These are phyloP conservation scores for Orthosia cruda DNA, from an alignment of 2,888 invertebrate species.

Conservation along the genomic window DNA sequence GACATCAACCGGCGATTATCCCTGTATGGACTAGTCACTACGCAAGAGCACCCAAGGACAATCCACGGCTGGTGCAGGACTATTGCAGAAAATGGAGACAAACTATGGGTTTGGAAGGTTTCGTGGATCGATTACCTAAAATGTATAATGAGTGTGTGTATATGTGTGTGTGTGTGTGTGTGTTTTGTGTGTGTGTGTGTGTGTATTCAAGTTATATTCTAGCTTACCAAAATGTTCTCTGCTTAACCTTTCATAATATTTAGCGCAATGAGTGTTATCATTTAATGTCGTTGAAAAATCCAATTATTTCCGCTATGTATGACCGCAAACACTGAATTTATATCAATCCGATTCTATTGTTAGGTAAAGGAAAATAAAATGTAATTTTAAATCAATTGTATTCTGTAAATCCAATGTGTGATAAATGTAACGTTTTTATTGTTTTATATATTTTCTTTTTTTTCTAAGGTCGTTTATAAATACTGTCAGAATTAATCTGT, in stretches of 20 bases:
- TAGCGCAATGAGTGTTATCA: background rate
- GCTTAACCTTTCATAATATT: background rate
- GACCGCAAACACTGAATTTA: background rate
- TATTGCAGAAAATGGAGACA: too few relatives aligned
- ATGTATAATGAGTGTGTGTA: too few relatives aligned
- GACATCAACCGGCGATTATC: too few relatives aligned
- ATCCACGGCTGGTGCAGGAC: too few relatives aligned
- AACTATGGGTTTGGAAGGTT: too few relatives aligned
- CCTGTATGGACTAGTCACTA: too few relatives aligned
- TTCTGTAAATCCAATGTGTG: background rate
- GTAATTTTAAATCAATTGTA: conserved; percentile 14
- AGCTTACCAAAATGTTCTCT: background rate
- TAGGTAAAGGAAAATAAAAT: conserved; percentile 27
- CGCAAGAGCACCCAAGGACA: too few relatives aligned
- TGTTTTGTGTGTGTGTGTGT: too few relatives aligned
- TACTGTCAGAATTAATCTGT: background rate
- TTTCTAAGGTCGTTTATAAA: background rate
- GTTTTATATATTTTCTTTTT: background rate
- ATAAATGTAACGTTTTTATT: background rate
- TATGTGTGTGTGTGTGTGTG: too few relatives aligned
- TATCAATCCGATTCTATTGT: background rate
- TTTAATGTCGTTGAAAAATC: conserved; percentile 7
- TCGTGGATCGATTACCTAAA: too few relatives aligned
- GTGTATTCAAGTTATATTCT: background rate
- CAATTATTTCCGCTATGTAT: conserved; percentile 24